Percentiles rank a stretch among this genome's conserved stretches.
Conservation (phyloP, 2,888 invertebrate genomes). For the Oscheius sp. region DNA sequence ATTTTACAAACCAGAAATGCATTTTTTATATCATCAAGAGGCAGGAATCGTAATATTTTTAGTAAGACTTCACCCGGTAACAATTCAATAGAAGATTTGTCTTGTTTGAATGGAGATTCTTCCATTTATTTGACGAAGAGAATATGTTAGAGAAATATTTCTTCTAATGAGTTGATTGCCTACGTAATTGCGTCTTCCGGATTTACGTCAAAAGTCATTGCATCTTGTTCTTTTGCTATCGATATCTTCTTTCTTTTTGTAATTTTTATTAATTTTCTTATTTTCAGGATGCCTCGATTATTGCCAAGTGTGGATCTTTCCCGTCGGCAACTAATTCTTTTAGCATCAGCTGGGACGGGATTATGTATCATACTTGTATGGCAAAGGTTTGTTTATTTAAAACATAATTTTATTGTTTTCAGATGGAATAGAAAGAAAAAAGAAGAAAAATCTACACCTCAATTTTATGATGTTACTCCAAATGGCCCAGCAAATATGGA, state of each 20-base stretch:
- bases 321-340: neutral
- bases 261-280: neutral
- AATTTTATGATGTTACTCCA: conserved; percentile 4
- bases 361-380: conserved; percentile 1
- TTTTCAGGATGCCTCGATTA: conserved; percentile 11
- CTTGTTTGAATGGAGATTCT: neutral
- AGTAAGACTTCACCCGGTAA: conserved; percentile 2
- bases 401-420: neutral
- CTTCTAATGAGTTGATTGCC: too few relatives aligned
- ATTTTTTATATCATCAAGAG: neutral
- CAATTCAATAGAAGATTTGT: neutral
- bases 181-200: too few relatives aligned
- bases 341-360: conserved; percentile 23
- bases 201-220: too few relatives aligned
- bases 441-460: neutral
- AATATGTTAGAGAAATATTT: too few relatives aligned
- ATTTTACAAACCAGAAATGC: neutral
- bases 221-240: too few relatives aligned
- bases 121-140: too few relatives aligned
- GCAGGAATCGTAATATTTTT: neutral
- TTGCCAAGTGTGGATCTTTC: neutral
- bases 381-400: conserved; percentile 2
- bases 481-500: neutral
- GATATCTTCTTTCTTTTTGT: too few relatives aligned
- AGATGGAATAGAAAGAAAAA: conserved; percentile 10